These are phyloP conservation scores for Drosophila rufa DNA, from an alignment of 1,140 invertebrate genomes.

Conservation along the genomic window DNA sequence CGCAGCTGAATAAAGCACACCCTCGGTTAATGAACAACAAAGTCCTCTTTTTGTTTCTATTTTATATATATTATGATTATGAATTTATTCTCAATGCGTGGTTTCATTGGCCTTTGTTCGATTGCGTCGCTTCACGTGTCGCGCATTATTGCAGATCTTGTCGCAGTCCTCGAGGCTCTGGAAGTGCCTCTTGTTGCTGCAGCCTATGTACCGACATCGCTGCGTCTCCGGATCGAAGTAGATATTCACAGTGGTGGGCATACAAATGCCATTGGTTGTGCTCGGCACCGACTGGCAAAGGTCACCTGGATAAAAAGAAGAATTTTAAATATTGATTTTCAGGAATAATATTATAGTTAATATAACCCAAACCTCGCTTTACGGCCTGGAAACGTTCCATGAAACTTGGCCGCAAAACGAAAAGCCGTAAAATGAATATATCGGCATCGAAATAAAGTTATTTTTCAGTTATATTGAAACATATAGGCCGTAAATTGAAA, in stretches of 20 bases:
- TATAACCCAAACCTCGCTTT: no score
- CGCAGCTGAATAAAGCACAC: neutral
- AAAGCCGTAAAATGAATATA: no score
- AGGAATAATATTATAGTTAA: neutral
- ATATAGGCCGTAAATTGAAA: no score
- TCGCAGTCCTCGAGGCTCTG: constrained; percentile 70
- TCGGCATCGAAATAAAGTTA: no score
- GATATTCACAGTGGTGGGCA: constrained; percentile 69
- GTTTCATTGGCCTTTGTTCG: constrained; percentile 66
- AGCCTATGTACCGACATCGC: constrained; percentile 70
- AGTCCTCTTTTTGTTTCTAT: constrained; percentile 15
- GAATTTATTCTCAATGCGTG: constrained; percentile 56
- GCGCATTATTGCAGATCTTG: constrained; percentile 74
- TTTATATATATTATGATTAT: constrained; percentile 9
- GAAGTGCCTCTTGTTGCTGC: constrained; percentile 68
- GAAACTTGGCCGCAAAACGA: no score
- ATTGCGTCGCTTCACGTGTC: constrained; percentile 61
- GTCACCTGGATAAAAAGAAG: constrained; percentile 50
- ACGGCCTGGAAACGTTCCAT: no score
- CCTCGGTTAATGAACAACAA: constrained; percentile 28
- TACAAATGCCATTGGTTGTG: constrained; percentile 58
- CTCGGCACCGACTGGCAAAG: constrained; percentile 67
- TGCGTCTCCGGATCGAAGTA: constrained; percentile 73
- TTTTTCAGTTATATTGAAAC: no score
- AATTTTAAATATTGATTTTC: neutral